Evolutionary conservation across 2,113 vertebrate genomes (phyloP).

Genomic region (Lipophrys pholis): DNA sequence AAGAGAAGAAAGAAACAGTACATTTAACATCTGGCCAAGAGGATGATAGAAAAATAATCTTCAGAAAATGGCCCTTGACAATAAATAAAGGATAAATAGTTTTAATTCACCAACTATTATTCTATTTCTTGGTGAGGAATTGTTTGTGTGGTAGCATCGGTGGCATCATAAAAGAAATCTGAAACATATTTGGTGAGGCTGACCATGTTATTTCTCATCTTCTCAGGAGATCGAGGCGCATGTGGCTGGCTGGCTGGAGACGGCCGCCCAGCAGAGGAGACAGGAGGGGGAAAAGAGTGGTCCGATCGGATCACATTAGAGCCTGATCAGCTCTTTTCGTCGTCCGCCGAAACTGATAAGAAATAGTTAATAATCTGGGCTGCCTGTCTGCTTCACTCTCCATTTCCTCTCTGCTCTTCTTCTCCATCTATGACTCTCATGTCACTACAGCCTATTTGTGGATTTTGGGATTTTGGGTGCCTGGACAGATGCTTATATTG

Average conservation of each 20-base stretch:
- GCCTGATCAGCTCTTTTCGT: slow-evolving; percentile 50
- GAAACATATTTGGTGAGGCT: background rate
- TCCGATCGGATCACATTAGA: slow-evolving; percentile 30
- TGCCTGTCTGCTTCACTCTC: slow-evolving; percentile 20
- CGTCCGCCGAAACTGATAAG: slow-evolving; percentile 33
- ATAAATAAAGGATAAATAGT: too few relatives aligned
- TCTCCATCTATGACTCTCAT: background rate
- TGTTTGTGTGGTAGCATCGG: too few relatives aligned
- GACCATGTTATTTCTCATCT: background rate
- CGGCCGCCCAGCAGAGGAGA: slow-evolving; percentile 41
- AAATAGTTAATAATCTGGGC: slow-evolving; percentile 34
- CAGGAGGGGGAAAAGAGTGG: slow-evolving; percentile 11
- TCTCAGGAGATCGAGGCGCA: slow-evolving; percentile 75
- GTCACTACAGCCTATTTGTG: background rate
- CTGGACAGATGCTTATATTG: background rate
- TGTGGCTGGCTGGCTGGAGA: slow-evolving; percentile 78
- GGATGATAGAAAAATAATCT: too few relatives aligned
- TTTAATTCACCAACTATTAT: too few relatives aligned
- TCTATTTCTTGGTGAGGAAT: too few relatives aligned
- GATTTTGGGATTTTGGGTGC: background rate
- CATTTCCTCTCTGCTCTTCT: slow-evolving; percentile 29
- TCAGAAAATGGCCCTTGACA: too few relatives aligned
- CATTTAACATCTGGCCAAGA: too few relatives aligned
- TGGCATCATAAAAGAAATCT: background rate
- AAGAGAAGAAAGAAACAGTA: too few relatives aligned